Base-by-base conservation (phyloP, 2,888 invertebrate genomes). In the Pseudococcus jackbeardsleyi region DNA sequence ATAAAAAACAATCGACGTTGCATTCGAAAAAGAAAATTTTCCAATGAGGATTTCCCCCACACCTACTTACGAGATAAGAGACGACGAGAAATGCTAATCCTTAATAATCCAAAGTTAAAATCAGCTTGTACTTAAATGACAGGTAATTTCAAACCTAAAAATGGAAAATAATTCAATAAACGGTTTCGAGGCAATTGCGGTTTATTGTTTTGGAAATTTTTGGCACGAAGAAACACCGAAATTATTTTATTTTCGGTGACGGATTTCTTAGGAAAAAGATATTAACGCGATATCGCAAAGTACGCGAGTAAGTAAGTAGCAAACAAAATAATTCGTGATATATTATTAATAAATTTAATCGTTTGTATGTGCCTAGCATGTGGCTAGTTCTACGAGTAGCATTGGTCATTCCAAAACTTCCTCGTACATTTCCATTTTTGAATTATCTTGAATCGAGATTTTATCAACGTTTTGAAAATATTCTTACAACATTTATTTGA, bases 171-270 rank as follows among this genome's bases (percentile, higher is more conserved):
- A 33, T 33, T 33, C 26, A 72, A 26, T 33, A 72, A 33, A 42
- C 8, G 42, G 0, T 39, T 64, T 64, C 64, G 33, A 39, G 5
- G 33, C 33, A 17, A 72, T 72, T 72, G 72, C 9, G 64, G 19
- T 64, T 64, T 64, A 64, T 64, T 64, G 64, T 64, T 64, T 64
- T 64, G 9, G 22, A 64, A 64, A 64, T 19, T 64, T 64, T 64
- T 42, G 42, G 42, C 64, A 15, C 64, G 15, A 19, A 64, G 12
- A 64, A 59, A n/a, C 17, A 59, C 1, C 26, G 17, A 72, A 72
- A 72, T 26, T 33, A 17, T 39, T 72, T 72, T 33, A 72, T 72
- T 72, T 33, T 26, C 12, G 72, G 72, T 72, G 17, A 72, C 33
- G 33, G 33, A 72, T 72, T 72, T 72, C 33, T 72, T 39, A 15